phyloP scores from a whole-genome alignment of 2,113 vertebrate genomes.

The Rhinichthys klamathensis region DNA sequence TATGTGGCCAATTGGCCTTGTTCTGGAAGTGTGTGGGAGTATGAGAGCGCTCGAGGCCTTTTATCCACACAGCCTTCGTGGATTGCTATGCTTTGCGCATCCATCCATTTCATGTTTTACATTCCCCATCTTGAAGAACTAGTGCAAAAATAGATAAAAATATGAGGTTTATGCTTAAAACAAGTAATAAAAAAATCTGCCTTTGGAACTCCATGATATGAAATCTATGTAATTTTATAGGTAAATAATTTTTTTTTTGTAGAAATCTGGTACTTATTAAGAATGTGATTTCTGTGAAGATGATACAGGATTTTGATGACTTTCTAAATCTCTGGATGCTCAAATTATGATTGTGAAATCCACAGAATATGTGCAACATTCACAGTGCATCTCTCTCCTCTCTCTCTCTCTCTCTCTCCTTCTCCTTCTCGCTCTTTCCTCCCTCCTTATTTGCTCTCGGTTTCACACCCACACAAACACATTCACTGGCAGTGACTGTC shows the following conservation, averaged over 20 bases:
- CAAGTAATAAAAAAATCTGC: not conserved
- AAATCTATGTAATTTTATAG: not conserved
- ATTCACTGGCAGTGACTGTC: slow-evolving; percentile 41
- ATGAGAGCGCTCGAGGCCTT: slow-evolving; percentile 28
- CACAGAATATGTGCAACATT: not conserved
- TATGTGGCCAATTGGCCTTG: slow-evolving; percentile 37
- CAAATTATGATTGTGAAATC: not conserved
- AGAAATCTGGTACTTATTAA: not conserved
- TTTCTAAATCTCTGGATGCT: slow-evolving; percentile 4
- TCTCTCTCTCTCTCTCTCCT: slow-evolving; percentile 1
- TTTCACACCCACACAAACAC: slow-evolving; percentile 56
- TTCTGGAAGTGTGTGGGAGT: slow-evolving; percentile 51
- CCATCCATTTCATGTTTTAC: slow-evolving; percentile 21
- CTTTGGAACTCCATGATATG: not conserved
- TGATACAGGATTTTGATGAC: not conserved
- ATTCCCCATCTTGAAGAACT: slow-evolving; percentile 1
- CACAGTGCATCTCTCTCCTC: not conserved
- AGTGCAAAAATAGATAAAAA: slow-evolving; percentile 4
- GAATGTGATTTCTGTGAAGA: not conserved
- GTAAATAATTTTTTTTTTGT: not conserved
- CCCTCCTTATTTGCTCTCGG: slow-evolving; percentile 21
- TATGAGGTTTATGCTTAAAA: not conserved
- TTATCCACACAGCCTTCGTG: slow-evolving; percentile 26
- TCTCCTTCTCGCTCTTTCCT: slow-evolving; percentile 18
- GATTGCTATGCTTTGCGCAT: not conserved